Evolutionary conservation across 2,888 invertebrate species (phyloP).

Genomic region (Rotaria magnacalcarata): DNA sequence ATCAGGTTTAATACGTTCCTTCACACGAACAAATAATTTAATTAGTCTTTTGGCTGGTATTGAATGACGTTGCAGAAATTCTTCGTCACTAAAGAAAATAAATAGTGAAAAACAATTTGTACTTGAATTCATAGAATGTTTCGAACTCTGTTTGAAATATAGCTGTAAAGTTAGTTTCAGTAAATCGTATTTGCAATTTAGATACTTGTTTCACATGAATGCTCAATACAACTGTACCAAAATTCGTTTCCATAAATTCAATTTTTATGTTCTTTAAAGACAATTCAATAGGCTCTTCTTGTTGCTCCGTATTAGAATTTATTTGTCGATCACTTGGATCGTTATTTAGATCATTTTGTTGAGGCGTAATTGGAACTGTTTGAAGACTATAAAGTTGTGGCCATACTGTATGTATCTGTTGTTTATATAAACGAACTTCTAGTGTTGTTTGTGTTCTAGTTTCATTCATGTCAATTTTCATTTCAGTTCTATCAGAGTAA

Average conservation of each 20-base stretch:
- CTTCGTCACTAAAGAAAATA: background rate
- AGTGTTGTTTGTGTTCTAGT: background rate
- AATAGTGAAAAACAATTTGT: no score
- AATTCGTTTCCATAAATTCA: background rate
- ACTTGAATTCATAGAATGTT: background rate
- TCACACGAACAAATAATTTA: conserved; percentile 26
- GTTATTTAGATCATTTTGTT: background rate
- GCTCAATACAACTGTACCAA: background rate
- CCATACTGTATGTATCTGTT: background rate
- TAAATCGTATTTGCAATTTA: background rate
- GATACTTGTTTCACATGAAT: background rate
- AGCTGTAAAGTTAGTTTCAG: background rate
- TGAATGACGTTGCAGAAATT: background rate
- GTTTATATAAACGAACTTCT: background rate
- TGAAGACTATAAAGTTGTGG: background rate
- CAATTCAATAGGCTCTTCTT: background rate
- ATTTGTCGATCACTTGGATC: background rate
- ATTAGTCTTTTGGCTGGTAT: background rate
- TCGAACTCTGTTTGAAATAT: background rate
- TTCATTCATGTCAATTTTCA: background rate
- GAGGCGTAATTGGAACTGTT: background rate
- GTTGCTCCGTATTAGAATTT: background rate
- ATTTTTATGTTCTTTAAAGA: background rate
- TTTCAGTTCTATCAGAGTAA: background rate
- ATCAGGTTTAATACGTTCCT: background rate